A percentile compares a stretch with the other conserved stretches of the same genome.
Conservation (phyloP, 2,113 vertebrate species). For the Theristicus caerulescens region DNA sequence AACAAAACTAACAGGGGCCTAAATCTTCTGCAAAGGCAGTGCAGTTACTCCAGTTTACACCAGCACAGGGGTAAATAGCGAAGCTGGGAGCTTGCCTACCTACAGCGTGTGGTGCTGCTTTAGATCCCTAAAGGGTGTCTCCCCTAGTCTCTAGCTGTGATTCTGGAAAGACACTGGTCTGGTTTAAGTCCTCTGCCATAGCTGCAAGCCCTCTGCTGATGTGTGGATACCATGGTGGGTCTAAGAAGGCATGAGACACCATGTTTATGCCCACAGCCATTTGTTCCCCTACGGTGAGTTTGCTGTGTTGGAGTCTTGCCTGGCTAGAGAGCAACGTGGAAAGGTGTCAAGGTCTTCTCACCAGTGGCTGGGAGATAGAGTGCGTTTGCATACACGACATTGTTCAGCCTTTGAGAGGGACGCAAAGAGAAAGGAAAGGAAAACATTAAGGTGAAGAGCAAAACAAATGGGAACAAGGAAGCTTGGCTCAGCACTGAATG, state of each 20-base stretch:
- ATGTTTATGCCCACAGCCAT: not conserved
- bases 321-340: not conserved
- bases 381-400: not conserved
- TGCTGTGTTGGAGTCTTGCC: not conserved
- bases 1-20: not conserved
- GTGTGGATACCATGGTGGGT: not conserved
- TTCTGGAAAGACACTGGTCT: not conserved
- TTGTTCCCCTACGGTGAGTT: not conserved
- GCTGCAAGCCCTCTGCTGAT: not conserved
- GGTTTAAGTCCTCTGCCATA: not conserved
- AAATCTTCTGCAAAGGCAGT: not conserved
- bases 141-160: not conserved
- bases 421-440: not conserved
- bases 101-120: not conserved
- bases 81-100: not conserved
- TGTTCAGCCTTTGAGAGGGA: not conserved
- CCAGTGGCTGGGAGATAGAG: not conserved
- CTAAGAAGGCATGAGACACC: not conserved
- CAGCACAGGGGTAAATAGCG: not conserved
- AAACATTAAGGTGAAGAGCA: not conserved
- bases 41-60: not conserved
- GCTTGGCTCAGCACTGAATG: not conserved
- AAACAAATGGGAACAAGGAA: not conserved
- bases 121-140: not conserved
- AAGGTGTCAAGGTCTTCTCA: not conserved